Conservation (phyloP, 2,113 vertebrate species). For the Octodon degus region DNA sequence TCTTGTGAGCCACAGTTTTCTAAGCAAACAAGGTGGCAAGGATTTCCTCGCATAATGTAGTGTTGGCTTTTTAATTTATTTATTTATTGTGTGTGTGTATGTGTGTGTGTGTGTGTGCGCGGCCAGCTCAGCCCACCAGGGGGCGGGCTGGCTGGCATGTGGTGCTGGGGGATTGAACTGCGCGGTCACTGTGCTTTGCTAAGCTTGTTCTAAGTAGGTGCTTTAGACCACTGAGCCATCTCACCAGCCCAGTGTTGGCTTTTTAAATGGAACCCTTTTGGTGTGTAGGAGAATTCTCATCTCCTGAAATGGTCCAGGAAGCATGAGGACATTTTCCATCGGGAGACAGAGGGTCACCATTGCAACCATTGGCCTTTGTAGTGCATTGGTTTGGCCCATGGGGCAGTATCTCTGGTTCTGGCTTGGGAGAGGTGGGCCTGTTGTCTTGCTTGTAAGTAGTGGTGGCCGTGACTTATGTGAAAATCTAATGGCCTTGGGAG, state of each 20-base stretch:
- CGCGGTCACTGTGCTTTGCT: too few relatives aligned
- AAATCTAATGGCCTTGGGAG: not conserved
- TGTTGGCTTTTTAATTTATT: not conserved
- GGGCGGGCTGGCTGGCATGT: too few relatives aligned
- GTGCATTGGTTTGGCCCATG: not conserved
- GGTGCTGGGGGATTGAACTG: too few relatives aligned
- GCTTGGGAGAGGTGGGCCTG: not conserved
- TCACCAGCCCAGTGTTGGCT: too few relatives aligned
- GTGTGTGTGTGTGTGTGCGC: too few relatives aligned
- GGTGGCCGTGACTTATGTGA: fast-evolving
- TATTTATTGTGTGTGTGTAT: too few relatives aligned
- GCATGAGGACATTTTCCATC: not conserved
- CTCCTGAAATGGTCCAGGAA: fast-evolving
- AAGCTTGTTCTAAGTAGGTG: too few relatives aligned
- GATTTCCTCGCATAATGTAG: fast-evolving
- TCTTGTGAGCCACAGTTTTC: not conserved
- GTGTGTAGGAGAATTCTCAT: fast-evolving
- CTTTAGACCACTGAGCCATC: too few relatives aligned
- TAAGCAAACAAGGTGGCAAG: not conserved
- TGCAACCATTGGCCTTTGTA: fast-evolving
- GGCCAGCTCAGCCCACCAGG: too few relatives aligned
- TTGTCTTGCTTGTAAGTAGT: too few relatives aligned
- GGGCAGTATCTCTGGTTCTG: fast-evolving
- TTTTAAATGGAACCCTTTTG: not conserved
- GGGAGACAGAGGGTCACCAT: fast-evolving